Evolutionary conservation across 2,888 invertebrate species (phyloP), one percentile per base, ranked within the genome.

Genomic region (Linyphia triangularis): DNA sequence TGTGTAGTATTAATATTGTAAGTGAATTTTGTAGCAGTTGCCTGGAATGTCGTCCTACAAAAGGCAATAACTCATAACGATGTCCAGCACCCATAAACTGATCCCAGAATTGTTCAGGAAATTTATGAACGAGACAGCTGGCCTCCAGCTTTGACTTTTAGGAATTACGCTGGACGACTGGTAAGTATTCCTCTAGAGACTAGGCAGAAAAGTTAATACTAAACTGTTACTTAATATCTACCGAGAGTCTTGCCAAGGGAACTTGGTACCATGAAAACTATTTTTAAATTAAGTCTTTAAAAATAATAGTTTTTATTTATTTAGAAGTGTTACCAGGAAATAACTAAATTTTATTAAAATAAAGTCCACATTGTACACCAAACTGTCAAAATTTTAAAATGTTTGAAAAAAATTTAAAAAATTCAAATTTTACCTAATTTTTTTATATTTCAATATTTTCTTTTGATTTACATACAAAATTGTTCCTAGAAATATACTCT

Each of bases 61-160:
- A n/a, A n/a, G n/a, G n/a, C n/a, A n/a, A n/a, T n/a, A n/a, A 59
- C 30, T 19, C 75, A 16, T 6, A 22, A 10, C 37, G 75, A 61
- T 61, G 37, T 22, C 33, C 22, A 22, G 22, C 33, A 30, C 61
- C 75, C n/a, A 75, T 75, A 75, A 75, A 75, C 33, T 61, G 33
- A 37, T 75, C 75, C 33, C 1, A 75, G 75, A 75, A 75, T 61
- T 75, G 59, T 75, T 59, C 59, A 6, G 24, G 37, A 37, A 75
- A 75, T 75, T 75, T 75, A 75, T 75, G 75, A 37, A 75, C 61
- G 75, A 75, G 61, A 22, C 75, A 75, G 59, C 75, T 75, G 75
- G 75, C 75, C 59, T 75, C 61, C 61, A 43, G 37, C 33, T 37
- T 61, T 75, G 59, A 61, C 59, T 61, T 30, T 33, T 22, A 61